A percentile compares a stretch with the other conserved stretches of the same genome.
Evolutionary conservation across 2,797 vertebrate species (phyloP).

Genomic region (Onychomys arenicola): DNA sequence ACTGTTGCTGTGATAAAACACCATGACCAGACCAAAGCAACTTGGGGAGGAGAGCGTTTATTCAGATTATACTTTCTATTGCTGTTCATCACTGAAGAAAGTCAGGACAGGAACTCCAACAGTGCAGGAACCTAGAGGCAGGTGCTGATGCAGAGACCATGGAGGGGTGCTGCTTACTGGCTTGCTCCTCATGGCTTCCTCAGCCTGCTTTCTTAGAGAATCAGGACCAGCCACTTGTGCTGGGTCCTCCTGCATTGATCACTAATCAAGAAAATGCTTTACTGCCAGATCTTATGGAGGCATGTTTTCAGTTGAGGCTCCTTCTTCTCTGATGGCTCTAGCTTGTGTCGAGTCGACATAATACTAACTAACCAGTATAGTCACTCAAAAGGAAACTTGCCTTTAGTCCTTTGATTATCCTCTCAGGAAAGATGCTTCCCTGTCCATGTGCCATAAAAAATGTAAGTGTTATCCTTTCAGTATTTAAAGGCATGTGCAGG

Average conservation of each 20-base stretch:
- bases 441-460: not conserved
- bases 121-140: not conserved
- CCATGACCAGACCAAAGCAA: not conserved
- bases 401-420: not conserved
- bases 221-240: not conserved
- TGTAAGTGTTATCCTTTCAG: slow-evolving; percentile 55
- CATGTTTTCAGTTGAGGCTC: not conserved
- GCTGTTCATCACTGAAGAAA: not conserved
- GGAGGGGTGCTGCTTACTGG: not conserved
- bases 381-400: not conserved
- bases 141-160: not conserved
- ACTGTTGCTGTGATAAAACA: not conserved
- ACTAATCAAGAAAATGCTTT: not conserved
- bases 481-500: slow-evolving; percentile 5
- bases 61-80: not conserved
- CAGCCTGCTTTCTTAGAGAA: not conserved
- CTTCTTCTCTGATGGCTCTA: not conserved
- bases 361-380: not conserved
- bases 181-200: not conserved
- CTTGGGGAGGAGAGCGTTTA: not conserved
- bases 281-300: not conserved
- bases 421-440: slow-evolving; percentile 18
- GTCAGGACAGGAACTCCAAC: not conserved
- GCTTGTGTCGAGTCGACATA: not conserved
- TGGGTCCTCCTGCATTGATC: not conserved